Evolutionary conservation across 53 echinoderm and acorn worm genomes (phyloP).

Genomic region (Hippasteria phrygiana): DNA sequence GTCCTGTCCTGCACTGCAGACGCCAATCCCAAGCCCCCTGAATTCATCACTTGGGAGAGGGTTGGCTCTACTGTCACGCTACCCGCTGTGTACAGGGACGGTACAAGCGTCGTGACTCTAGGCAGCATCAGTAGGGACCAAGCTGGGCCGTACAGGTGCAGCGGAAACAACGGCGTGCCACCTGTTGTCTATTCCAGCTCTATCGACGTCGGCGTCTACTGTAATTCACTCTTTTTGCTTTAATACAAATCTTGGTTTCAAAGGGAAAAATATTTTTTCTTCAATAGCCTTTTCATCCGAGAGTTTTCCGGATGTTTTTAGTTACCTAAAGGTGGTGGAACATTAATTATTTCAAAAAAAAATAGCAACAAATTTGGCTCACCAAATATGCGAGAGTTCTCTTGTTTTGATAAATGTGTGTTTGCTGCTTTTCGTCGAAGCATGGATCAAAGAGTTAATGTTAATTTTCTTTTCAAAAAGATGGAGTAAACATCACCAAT

Average conservation of each 20-base stretch:
- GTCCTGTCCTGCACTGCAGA: slow-evolving; percentile 42
- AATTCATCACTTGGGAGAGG: slow-evolving; percentile 40
- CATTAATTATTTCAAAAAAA: not conserved
- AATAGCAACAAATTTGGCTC: too few species aligned
- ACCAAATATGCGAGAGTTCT: too few species aligned
- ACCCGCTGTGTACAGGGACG: not conserved
- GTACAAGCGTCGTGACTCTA: slow-evolving; percentile 2
- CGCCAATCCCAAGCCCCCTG: slow-evolving; percentile 42
- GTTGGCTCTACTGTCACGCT: not conserved
- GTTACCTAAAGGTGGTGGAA: not conserved
- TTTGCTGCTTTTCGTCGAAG: too few species aligned
- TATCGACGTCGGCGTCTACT: not conserved
- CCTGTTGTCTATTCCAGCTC: not conserved
- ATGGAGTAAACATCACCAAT: slow-evolving; percentile 52
- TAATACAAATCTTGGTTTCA: not conserved
- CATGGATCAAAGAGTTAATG: too few species aligned
- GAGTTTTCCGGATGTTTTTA: too few species aligned
- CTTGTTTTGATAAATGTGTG: too few species aligned
- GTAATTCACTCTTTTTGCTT: not conserved
- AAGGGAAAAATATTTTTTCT: not conserved
- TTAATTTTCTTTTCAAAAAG: not conserved
- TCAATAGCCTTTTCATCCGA: too few species aligned
- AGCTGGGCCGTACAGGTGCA: slow-evolving; percentile 15
- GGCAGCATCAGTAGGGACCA: not conserved
- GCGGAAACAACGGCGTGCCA: slow-evolving; percentile 12